A percentile compares a stretch with the other conserved stretches of the same genome.
These are phyloP conservation scores for Eilema caniola DNA, from an alignment of 2,888 invertebrate genomes.

Conservation along the genomic window DNA sequence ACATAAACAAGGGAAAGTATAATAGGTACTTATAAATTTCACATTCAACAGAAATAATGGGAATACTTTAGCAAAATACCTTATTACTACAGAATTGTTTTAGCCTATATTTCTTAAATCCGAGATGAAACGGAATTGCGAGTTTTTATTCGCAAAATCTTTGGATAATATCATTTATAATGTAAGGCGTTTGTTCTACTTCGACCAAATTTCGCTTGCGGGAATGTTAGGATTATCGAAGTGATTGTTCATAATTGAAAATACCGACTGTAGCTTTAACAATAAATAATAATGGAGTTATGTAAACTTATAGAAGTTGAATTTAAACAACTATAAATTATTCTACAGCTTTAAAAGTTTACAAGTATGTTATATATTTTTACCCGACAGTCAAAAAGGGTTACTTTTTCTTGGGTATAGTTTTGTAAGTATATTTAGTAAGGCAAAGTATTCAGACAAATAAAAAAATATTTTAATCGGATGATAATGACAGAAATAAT, in stretches of 20 bases:
- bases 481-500: too few species aligned
- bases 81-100: constrained; percentile 41
- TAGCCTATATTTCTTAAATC: constrained; percentile 24
- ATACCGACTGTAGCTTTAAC: neutral
- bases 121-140: constrained; percentile 25
- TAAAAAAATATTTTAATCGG: too few species aligned
- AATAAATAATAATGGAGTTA: neutral
- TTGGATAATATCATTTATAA: constrained; percentile 3
- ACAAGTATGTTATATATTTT: neutral
- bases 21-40: constrained; percentile 39
- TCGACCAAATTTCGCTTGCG: neutral
- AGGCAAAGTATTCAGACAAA: too few species aligned
- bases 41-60: constrained; percentile 42
- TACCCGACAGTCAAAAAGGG: too few species aligned
- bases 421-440: too few species aligned
- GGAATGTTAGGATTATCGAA: neutral
- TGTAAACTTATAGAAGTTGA: too few species aligned
- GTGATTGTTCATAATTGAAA: constrained; percentile 1
- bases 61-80: constrained; percentile 43
- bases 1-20: constrained; percentile 25
- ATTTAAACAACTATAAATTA: too few species aligned
- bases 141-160: constrained; percentile 18
- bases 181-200: constrained; percentile 4
- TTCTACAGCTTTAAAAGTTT: neutral
- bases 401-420: too few species aligned